Conservation (phyloP, 2,888 invertebrate species). For the Drepana falcataria region DNA sequence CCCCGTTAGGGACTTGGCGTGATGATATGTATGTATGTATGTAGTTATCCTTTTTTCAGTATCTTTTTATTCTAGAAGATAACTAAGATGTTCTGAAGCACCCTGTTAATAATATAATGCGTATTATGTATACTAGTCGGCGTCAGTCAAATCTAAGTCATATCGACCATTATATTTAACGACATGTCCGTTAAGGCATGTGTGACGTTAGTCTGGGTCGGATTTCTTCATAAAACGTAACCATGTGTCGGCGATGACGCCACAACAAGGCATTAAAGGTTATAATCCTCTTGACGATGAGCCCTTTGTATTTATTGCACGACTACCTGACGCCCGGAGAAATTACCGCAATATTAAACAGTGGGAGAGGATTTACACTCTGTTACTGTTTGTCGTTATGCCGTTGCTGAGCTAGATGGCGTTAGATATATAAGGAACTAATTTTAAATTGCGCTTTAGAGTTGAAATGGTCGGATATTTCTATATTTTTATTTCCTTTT, state of each 20-base stretch:
- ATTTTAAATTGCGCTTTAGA: too few species aligned
- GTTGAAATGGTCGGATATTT: too few species aligned
- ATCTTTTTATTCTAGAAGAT: too few species aligned
- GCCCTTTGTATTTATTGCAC: neutral
- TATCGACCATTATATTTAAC: constrained; percentile 6
- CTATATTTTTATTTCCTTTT: too few species aligned
- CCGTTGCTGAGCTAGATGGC: too few species aligned
- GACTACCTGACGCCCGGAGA: neutral
- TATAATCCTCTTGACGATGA: neutral
- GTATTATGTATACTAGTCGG: too few species aligned
- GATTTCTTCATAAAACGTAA: constrained; percentile 12
- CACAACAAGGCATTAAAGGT: constrained; percentile 2
- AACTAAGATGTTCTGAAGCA: too few species aligned
- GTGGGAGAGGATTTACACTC: neutral
- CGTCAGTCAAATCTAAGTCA: constrained; percentile 2
- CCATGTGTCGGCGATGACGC: constrained; percentile 8
- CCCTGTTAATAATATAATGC: too few species aligned
- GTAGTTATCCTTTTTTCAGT: too few species aligned
- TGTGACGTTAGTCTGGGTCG: constrained; percentile 7
- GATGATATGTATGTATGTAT: too few species aligned
- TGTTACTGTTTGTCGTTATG: neutral
- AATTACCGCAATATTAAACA: neutral
- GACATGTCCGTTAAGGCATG: neutral
- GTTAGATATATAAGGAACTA: too few species aligned
- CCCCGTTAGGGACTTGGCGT: too few species aligned